phyloP scores from a whole-genome alignment of 2,888 invertebrate genomes.

The Seira musarum region DNA sequence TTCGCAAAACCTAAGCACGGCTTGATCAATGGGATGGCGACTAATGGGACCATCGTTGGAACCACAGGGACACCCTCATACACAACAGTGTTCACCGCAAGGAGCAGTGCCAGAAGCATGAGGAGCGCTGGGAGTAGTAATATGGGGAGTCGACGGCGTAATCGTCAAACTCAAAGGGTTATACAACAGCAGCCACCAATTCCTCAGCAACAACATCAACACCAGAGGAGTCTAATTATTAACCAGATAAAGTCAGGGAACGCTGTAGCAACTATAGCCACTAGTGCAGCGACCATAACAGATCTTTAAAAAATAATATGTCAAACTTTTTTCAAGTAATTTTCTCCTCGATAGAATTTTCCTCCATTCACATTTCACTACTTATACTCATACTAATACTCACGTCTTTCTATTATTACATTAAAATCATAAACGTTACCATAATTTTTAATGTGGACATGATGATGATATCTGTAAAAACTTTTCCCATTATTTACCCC shows the following conservation, averaged over 20 bases:
- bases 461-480: no score
- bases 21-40: not conserved
- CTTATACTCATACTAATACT: no score
- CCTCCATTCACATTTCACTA: no score
- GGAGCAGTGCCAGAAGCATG: constrained; percentile 24
- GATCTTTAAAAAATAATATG: no score
- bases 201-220: not conserved
- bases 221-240: not conserved
- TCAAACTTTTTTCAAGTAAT: no score
- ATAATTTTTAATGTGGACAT: no score
- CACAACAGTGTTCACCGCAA: constrained; percentile 20
- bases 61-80: constrained; percentile 19
- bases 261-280: no score
- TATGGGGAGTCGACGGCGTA: not conserved
- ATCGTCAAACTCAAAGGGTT: not conserved
- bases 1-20: not conserved
- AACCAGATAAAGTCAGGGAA: not conserved
- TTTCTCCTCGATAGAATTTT: no score
- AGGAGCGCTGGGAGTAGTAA: not conserved
- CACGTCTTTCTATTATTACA: no score
- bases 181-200: not conserved
- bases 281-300: no score
- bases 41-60: constrained; percentile 25
- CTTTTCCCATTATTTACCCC: no score
- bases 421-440: no score